phyloP scores from a whole-genome alignment of 2,113 vertebrate species.

The Poeciliopsis prolifica region DNA sequence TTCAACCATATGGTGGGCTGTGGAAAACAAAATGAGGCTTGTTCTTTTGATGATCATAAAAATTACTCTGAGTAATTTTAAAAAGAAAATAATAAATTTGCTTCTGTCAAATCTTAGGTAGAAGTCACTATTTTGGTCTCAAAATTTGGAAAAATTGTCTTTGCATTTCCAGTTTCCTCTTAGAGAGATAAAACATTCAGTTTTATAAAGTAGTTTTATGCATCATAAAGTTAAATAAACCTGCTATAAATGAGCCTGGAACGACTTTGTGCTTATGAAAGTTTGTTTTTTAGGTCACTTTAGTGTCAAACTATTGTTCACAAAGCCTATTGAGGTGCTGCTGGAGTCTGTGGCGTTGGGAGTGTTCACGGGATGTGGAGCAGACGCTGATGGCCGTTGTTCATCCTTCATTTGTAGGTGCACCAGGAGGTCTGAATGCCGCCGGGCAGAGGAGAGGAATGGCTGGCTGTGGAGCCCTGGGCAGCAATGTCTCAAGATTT shows the following conservation, averaged over 20 bases:
- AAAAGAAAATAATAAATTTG: too few species aligned
- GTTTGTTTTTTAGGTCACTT: slow-evolving; percentile 16
- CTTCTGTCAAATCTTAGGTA: too few species aligned
- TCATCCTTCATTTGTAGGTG: slow-evolving; percentile 79
- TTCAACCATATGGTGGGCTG: too few species aligned
- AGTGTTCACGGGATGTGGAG: slow-evolving; percentile 23
- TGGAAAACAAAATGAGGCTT: too few species aligned
- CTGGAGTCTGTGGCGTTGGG: slow-evolving; percentile 11
- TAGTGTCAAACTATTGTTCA: slow-evolving; percentile 14
- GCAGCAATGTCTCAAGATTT: slow-evolving; percentile 84
- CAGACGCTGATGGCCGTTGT: slow-evolving; percentile 48
- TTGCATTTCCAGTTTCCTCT: background rate
- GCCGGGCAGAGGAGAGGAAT: slow-evolving; percentile 82
- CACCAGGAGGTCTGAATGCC: slow-evolving; percentile 86
- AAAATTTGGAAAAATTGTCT: background rate
- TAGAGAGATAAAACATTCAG: background rate
- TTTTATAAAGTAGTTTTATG: background rate
- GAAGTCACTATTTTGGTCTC: too few species aligned
- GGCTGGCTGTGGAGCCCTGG: slow-evolving; percentile 92
- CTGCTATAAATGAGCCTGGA: background rate
- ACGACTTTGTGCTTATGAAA: background rate
- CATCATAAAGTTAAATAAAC: background rate
- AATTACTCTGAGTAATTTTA: too few species aligned
- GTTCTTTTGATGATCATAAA: too few species aligned
- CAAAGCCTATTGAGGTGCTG: slow-evolving; percentile 12